A percentile compares a stretch with the other conserved stretches of the same genome.
Conservation (phyloP, 53 echinoderm and acorn worm genomes). For the Zoroaster sp. region DNA sequence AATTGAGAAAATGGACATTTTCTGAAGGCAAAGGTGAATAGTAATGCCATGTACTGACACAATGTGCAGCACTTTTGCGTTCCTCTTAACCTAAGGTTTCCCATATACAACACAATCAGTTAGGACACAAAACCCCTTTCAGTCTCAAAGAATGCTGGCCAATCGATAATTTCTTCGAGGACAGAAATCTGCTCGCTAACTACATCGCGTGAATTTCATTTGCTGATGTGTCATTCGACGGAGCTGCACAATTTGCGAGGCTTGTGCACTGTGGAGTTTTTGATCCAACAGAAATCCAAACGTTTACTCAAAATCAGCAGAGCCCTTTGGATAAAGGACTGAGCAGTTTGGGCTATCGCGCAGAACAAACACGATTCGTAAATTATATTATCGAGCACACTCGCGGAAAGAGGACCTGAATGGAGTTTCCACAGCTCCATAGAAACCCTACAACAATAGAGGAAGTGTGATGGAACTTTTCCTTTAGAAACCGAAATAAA, state of each 20-base stretch:
- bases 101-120: neutral
- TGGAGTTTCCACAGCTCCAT: slow-evolving; percentile 4
- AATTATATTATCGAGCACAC: slow-evolving; percentile 27
- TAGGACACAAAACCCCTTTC: slow-evolving; percentile 17
- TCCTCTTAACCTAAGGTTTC: neutral
- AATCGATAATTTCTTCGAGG: slow-evolving; percentile 18
- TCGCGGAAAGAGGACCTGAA: neutral
- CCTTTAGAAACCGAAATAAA: neutral
- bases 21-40: neutral
- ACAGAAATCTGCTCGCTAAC: neutral
- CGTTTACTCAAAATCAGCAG: slow-evolving; percentile 21
- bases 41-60: neutral
- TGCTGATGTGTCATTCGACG: neutral
- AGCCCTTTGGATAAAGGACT: neutral
- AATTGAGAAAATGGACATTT: neutral
- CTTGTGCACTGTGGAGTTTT: neutral
- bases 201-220: neutral
- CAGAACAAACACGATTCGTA: slow-evolving; percentile 48
- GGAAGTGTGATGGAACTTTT: slow-evolving; percentile 49
- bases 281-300: slow-evolving; percentile 13
- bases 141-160: neutral
- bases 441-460: slow-evolving; percentile 13
- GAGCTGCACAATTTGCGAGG: neutral
- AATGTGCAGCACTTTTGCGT: slow-evolving; percentile 4
- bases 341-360: neutral